phyloP scores from a whole-genome alignment of 1,140 invertebrate genomes.

The Dendrolimus kikuchii region DNA sequence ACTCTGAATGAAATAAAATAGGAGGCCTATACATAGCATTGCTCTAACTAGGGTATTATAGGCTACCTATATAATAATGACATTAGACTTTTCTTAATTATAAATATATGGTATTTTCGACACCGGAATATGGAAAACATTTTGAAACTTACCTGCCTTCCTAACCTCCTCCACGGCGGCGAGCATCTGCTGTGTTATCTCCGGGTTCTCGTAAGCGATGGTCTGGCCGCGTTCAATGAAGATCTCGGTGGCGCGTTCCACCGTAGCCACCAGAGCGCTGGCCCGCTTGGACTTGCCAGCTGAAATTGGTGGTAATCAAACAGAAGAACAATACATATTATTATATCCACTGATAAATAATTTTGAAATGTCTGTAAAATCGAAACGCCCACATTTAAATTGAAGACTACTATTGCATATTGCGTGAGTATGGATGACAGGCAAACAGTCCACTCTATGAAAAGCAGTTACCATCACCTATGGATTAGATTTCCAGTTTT shows the following conservation, averaged over 20 bases:
- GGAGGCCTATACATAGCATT: too few relatives aligned
- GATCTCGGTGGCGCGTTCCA: conserved; percentile 97
- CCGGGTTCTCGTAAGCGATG: conserved; percentile 97
- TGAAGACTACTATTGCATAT: too few relatives aligned
- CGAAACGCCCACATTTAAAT: neutral
- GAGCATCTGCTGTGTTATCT: conserved; percentile 97
- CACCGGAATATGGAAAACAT: neutral
- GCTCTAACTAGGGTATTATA: too few relatives aligned
- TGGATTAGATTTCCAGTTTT: too few relatives aligned
- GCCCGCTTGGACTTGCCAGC: conserved; percentile 94
- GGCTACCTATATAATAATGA: too few relatives aligned
- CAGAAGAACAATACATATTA: neutral
- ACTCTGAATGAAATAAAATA: too few relatives aligned
- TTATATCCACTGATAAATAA: neutral
- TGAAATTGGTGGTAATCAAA: conserved; percentile 9
- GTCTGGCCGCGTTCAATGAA: conserved; percentile 96
- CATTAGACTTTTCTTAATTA: too few relatives aligned
- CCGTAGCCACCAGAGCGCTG: conserved; percentile 94
- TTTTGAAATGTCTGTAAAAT: neutral
- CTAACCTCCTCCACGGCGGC: conserved; percentile 93
- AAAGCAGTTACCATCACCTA: too few relatives aligned
- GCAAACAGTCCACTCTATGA: too few relatives aligned
- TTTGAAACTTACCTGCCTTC: conserved; percentile 81
- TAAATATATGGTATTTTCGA: neutral
- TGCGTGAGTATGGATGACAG: too few relatives aligned